Percentiles rank a stretch among this genome's conserved stretches.
phyloP scores from a whole-genome alignment of 2,888 invertebrate species.

The Dione juno region DNA sequence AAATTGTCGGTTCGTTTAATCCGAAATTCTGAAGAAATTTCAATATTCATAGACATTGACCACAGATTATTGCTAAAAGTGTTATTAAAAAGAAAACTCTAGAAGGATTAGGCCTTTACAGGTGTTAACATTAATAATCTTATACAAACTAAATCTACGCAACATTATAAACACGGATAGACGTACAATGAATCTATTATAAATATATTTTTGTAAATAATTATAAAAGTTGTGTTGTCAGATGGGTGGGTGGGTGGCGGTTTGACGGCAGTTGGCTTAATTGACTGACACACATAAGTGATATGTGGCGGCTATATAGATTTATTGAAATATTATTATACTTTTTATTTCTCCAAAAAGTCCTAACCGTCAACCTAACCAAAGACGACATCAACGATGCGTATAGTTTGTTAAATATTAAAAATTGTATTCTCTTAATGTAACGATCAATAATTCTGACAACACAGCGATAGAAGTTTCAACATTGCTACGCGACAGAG shows the following conservation, averaged over 20 bases:
- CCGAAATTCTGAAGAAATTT: conserved; percentile 5
- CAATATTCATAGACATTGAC: background rate
- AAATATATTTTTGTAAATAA: conserved; percentile 58
- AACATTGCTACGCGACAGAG: conserved; percentile 74
- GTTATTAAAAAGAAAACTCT: conserved; percentile 25
- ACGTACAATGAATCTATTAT: conserved; percentile 62
- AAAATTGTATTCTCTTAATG: conserved; percentile 15
- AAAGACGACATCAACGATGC: conserved; percentile 41
- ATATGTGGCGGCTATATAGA: conserved; percentile 66
- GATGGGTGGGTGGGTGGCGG: conserved; percentile 49
- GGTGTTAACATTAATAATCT: conserved; percentile 26
- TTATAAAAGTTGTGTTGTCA: conserved; percentile 72
- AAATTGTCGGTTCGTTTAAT: background rate
- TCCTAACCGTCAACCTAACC: conserved; percentile 38
- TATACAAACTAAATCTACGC: conserved; percentile 69
- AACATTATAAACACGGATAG: conserved; percentile 74
- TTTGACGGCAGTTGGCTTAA: conserved; percentile 63
- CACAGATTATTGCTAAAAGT: conserved; percentile 41
- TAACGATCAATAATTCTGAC: conserved; percentile 57
- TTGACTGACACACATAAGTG: conserved; percentile 75
- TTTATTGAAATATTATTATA: conserved; percentile 35
- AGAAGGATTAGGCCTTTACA: conserved; percentile 60
- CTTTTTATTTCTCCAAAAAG: conserved; percentile 1
- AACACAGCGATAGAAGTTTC: conserved; percentile 71
- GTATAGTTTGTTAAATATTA: background rate